Conservation (phyloP, 2,113 vertebrate species). For the Anguilla rostrata region DNA sequence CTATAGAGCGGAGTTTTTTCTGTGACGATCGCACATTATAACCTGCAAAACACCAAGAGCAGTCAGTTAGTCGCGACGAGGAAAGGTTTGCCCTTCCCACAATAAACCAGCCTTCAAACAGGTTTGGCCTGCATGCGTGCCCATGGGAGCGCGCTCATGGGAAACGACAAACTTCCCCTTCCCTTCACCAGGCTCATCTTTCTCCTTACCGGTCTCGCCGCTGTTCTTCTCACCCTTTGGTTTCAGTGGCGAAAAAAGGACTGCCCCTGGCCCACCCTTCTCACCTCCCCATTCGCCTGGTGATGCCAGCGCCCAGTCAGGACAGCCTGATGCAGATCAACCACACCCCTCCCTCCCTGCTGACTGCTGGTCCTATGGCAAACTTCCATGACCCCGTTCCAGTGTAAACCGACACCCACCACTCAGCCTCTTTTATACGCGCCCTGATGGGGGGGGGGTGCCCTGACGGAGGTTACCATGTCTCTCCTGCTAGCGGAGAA, state of each 20-base stretch:
- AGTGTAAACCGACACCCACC: neutral
- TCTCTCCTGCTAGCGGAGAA: neutral
- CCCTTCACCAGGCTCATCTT: too few species aligned
- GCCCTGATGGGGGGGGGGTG: neutral
- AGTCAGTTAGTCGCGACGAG: neutral
- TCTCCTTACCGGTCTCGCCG: too few species aligned
- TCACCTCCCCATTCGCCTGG: conserved; percentile 36
- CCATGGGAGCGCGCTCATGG: neutral
- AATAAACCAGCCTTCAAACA: neutral
- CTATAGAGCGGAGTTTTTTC: conserved; percentile 97
- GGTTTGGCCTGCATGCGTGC: neutral
- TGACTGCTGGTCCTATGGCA: neutral
- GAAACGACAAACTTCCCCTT: neutral
- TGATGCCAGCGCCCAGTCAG: conserved; percentile 31
- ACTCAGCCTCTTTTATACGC: neutral
- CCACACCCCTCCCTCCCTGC: conserved; percentile 17
- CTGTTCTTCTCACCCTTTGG: neutral
- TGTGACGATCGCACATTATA: conserved; percentile 91
- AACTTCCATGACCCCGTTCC: conserved; percentile 4
- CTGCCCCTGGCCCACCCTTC: neutral
- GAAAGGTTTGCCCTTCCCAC: neutral
- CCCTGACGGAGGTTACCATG: neutral
- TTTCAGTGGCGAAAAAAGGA: neutral
- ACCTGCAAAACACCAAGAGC: conserved; percentile 68
- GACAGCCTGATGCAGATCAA: conserved; percentile 30